phyloP scores from a whole-genome alignment of 2,888 invertebrate genomes.

The Metalampra italica region DNA sequence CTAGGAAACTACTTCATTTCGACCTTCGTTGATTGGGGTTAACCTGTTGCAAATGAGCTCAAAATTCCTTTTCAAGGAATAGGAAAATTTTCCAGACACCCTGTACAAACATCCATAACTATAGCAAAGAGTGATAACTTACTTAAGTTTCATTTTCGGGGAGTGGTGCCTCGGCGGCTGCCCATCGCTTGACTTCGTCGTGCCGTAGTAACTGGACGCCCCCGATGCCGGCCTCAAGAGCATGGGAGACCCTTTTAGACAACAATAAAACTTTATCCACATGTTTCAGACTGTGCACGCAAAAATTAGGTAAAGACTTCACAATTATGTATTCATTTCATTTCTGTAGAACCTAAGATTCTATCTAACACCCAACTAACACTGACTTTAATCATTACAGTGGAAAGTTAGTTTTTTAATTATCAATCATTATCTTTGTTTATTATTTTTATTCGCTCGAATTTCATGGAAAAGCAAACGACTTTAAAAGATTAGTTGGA shows the following conservation, averaged over 20 bases:
- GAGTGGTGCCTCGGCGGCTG: constrained; percentile 85
- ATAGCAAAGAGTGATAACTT: constrained; percentile 21
- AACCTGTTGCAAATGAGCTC: too few species aligned
- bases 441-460: not conserved
- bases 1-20: too few species aligned
- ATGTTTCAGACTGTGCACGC: not conserved
- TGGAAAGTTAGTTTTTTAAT: not conserved
- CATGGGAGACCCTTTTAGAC: constrained; percentile 74
- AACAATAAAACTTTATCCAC: constrained; percentile 11
- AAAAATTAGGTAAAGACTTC: too few species aligned
- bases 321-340: too few species aligned
- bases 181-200: constrained; percentile 77
- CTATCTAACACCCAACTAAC: too few species aligned
- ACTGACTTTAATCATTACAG: not conserved
- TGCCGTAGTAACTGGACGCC: constrained; percentile 78
- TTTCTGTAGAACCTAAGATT: too few species aligned
- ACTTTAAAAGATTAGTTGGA: too few species aligned
- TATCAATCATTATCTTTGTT: not conserved
- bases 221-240: constrained; percentile 80
- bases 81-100: too few species aligned
- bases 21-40: too few species aligned
- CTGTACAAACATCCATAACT: too few species aligned
- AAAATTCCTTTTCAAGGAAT: too few species aligned
- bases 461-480: too few species aligned
- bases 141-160: constrained; percentile 96